Evolutionary conservation across 2,113 vertebrate species (phyloP).

Genomic region (Tretioscincus oriximinensis): DNA sequence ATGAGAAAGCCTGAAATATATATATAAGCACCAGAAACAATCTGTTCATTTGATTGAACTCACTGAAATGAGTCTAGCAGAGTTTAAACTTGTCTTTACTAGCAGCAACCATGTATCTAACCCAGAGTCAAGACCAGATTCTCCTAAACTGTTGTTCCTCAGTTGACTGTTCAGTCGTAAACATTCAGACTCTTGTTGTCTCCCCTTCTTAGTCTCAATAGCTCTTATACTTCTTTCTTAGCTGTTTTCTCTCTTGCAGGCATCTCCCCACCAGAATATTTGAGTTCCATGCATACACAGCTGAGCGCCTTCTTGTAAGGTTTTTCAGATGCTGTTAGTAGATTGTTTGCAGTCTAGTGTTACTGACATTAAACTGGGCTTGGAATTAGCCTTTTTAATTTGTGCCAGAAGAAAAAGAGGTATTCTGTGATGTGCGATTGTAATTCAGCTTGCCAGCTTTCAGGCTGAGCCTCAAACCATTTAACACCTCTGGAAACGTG

Average conservation of each 20-base stretch:
- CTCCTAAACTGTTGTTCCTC: background rate
- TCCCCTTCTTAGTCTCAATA: background rate
- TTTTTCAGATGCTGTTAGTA: conserved; percentile 5
- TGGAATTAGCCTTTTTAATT: conserved; percentile 2
- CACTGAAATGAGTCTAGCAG: background rate
- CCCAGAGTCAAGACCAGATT: background rate
- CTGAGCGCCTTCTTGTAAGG: background rate
- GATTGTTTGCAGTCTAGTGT: background rate
- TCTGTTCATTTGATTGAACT: background rate
- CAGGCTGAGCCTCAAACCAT: background rate
- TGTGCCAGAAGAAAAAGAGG: background rate
- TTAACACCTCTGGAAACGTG: background rate
- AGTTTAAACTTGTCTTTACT: background rate
- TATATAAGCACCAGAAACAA: too few relatives aligned
- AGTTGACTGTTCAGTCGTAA: background rate
- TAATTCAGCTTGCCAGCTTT: background rate
- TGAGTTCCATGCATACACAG: background rate
- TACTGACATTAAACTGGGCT: background rate
- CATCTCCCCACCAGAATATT: background rate
- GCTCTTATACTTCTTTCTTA: background rate
- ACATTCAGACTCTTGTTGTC: background rate
- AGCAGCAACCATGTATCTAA: background rate
- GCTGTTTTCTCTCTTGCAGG: conserved; percentile 2
- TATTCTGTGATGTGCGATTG: background rate
- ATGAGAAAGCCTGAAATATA: too few relatives aligned